phyloP scores from a whole-genome alignment of 2,113 vertebrate species.

The Xenus cinereus region DNA sequence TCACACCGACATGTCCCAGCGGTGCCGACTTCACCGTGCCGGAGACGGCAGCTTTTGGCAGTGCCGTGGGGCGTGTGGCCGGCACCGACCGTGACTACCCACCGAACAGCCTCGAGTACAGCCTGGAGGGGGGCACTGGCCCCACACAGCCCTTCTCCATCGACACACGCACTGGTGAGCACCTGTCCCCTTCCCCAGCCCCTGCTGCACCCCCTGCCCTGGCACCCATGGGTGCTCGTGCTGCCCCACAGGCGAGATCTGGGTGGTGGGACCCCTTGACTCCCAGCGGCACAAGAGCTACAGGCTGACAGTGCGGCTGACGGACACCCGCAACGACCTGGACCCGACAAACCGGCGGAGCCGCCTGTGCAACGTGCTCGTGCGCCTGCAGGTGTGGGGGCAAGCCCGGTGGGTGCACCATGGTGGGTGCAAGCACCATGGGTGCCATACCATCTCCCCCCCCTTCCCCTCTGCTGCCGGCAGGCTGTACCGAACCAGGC shows the following conservation, averaged over 20 bases:
- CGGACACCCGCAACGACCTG: conserved; percentile 65
- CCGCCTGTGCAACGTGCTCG: conserved; percentile 42
- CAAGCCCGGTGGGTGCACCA: rapidly evolving
- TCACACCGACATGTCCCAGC: conserved; percentile 53
- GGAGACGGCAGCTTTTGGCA: conserved; percentile 58
- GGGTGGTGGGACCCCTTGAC: conserved; percentile 64
- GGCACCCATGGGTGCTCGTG: rapidly evolving
- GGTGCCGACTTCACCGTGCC: conserved; percentile 33
- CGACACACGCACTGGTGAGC: conserved; percentile 52
- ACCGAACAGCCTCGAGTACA: conserved; percentile 55
- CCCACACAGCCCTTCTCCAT: conserved; percentile 63
- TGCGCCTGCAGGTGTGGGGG: conserved; percentile 69
- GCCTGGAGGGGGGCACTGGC: background rate
- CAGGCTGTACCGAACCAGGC: conserved; percentile 69
- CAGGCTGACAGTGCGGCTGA: conserved; percentile 59
- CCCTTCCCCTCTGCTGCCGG: background rate
- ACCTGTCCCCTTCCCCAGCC: background rate
- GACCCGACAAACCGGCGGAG: background rate
- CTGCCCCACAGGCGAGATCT: conserved; percentile 8
- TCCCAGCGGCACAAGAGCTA: conserved; percentile 41
- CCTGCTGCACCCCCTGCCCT: rapidly evolving
- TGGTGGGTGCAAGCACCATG: rapidly evolving
- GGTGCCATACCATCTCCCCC: rapidly evolving
- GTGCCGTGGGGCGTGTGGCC: conserved; percentile 45
- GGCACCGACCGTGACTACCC: conserved; percentile 73